Percentiles rank a stretch among this genome's conserved stretches.
Evolutionary conservation across 2,888 invertebrate species (phyloP).

Genomic region (Sarcophaga variegata): DNA sequence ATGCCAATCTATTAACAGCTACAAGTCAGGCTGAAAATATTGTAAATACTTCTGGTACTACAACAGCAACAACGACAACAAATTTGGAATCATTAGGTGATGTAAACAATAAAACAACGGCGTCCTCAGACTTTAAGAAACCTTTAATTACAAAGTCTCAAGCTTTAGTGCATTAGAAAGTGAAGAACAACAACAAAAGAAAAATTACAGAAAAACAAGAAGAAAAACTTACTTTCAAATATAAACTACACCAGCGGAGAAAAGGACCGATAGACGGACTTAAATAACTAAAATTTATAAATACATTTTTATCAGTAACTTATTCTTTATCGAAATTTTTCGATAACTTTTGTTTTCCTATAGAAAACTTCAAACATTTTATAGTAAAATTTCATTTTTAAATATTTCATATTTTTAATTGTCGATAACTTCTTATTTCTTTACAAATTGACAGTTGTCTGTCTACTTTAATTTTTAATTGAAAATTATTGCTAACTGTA

Average conservation of each 20-base stretch:
- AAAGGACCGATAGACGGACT: too few relatives aligned
- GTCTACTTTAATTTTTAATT: too few relatives aligned
- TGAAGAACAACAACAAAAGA: neutral
- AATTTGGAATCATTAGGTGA: neutral
- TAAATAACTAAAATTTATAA: too few relatives aligned
- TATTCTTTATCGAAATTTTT: too few relatives aligned
- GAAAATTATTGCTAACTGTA: too few relatives aligned
- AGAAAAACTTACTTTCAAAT: neutral
- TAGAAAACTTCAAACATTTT: too few relatives aligned
- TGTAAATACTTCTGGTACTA: conserved; percentile 36
- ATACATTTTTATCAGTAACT: too few relatives aligned
- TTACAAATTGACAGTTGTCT: too few relatives aligned
- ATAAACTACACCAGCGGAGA: neutral
- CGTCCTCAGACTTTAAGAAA: conserved; percentile 51
- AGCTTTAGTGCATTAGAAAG: conserved; percentile 61
- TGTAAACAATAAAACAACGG: neutral
- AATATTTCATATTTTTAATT: too few relatives aligned
- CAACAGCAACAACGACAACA: conserved; percentile 14
- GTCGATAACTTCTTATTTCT: too few relatives aligned
- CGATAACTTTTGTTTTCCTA: too few relatives aligned
- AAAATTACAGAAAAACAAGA: neutral
- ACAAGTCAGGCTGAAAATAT: conserved; percentile 60
- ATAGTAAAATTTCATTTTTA: too few relatives aligned
- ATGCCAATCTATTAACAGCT: neutral
- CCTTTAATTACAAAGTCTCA: conserved; percentile 47